These are phyloP conservation scores for Apamea sordens DNA, from an alignment of 2,888 invertebrate genomes.

Conservation along the genomic window DNA sequence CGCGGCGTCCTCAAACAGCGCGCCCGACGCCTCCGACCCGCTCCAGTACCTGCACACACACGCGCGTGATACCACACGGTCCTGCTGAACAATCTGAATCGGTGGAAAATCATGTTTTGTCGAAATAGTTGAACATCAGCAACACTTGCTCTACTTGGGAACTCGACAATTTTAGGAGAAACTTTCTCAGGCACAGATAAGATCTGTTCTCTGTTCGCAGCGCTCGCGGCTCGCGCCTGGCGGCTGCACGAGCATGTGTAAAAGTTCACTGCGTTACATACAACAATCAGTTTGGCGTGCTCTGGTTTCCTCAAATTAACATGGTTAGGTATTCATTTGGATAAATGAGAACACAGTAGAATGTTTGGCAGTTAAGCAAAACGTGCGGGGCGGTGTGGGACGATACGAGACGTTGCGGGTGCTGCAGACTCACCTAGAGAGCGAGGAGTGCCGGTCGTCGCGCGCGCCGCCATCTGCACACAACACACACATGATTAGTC, in stretches of 20 bases:
- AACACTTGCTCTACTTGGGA: background rate
- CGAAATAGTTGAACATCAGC: background rate
- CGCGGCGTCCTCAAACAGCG: slow-evolving; percentile 83
- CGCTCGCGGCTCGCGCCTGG: background rate
- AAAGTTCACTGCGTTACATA: slow-evolving; percentile 17
- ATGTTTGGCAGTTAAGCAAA: slow-evolving; percentile 4
- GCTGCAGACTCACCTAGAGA: slow-evolving; percentile 70
- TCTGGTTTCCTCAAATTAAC: slow-evolving; percentile 26
- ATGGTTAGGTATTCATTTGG: background rate
- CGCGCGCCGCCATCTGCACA: slow-evolving; percentile 67
- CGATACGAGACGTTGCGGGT: background rate
- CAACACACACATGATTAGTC: slow-evolving; percentile 21
- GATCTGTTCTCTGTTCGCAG: slow-evolving; percentile 18
- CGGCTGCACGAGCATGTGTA: slow-evolving; percentile 1
- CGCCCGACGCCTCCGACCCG: slow-evolving; percentile 80
- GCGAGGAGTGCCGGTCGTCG: slow-evolving; percentile 73
- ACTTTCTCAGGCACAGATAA: slow-evolving; percentile 10
- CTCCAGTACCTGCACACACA: slow-evolving; percentile 70
- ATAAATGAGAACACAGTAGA: slow-evolving; percentile 13
- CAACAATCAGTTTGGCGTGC: slow-evolving; percentile 14
- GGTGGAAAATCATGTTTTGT: background rate
- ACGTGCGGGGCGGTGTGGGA: background rate
- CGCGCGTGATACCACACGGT: background rate
- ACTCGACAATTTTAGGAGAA: background rate
- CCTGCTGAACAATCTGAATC: background rate